Evolutionary conservation across 1,140 invertebrate species (phyloP).

Genomic region (Teleogryllus occipitalis): DNA sequence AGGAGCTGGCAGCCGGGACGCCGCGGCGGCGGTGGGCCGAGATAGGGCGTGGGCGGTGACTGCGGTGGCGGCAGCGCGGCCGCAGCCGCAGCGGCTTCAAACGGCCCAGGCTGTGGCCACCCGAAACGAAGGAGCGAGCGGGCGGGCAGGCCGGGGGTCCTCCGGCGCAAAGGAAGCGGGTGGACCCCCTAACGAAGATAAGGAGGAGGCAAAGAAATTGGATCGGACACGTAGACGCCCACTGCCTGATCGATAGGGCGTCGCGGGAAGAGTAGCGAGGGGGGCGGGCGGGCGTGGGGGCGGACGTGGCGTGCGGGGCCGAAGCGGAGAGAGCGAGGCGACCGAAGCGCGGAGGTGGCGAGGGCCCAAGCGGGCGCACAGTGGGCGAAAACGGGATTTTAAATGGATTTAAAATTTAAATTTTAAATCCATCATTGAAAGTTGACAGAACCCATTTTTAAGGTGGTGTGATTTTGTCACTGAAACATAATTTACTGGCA

Average conservation of each 20-base stretch:
- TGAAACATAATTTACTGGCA: too few relatives aligned
- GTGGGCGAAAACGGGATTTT: background rate
- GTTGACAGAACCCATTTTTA: too few relatives aligned
- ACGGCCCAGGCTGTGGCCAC: background rate
- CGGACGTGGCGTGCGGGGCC: too few relatives aligned
- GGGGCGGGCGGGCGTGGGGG: too few relatives aligned
- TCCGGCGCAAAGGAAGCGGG: background rate
- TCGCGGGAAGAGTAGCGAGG: background rate
- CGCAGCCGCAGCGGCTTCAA: background rate
- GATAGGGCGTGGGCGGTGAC: background rate
- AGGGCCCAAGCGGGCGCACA: background rate
- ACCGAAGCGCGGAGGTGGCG: background rate
- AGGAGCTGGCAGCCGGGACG: background rate
- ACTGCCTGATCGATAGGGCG: background rate
- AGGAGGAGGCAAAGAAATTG: background rate
- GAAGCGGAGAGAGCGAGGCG: background rate
- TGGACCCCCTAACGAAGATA: background rate
- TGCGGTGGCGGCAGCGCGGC: background rate
- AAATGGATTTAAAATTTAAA: too few relatives aligned
- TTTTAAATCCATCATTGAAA: too few relatives aligned
- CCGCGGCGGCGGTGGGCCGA: background rate
- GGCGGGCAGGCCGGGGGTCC: background rate
- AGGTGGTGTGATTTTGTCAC: too few relatives aligned
- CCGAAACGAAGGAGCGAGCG: too few relatives aligned
- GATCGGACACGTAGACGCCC: background rate